These are phyloP conservation scores for Xanthorhoe spadicearia DNA, from an alignment of 2,888 invertebrate genomes.

Conservation along the genomic window DNA sequence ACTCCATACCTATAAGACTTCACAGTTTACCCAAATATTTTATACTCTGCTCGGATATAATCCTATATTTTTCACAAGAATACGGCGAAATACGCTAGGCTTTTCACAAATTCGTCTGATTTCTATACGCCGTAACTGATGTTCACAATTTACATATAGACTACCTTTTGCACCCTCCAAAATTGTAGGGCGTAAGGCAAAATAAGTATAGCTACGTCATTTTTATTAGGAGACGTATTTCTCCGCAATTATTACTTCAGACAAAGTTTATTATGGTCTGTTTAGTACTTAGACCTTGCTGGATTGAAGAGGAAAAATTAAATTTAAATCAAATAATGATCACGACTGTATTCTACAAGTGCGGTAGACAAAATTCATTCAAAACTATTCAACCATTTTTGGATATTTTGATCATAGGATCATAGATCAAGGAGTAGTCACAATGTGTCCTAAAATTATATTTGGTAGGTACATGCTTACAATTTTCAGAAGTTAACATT, in stretches of 20 bases:
- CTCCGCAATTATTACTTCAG: slow-evolving; percentile 2
- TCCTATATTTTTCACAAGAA: slow-evolving; percentile 32
- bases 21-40: slow-evolving; percentile 4
- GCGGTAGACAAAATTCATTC: too few relatives aligned
- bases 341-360: too few relatives aligned
- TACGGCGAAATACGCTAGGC: slow-evolving; percentile 32
- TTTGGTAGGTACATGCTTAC: too few relatives aligned
- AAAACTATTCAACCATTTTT: too few relatives aligned
- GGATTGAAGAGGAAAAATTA: too few relatives aligned
- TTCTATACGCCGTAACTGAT: slow-evolving; percentile 43
- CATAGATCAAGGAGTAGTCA: too few relatives aligned
- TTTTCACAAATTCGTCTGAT: slow-evolving; percentile 42
- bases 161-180: slow-evolving; percentile 41
- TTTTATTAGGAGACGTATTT: slow-evolving; percentile 17
- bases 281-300: neutral
- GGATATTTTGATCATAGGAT: too few relatives aligned
- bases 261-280: neutral
- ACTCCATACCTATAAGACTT: neutral
- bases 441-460: too few relatives aligned
- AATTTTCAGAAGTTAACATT: too few relatives aligned
- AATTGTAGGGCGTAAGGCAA: slow-evolving; percentile 34
- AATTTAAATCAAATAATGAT: too few relatives aligned
- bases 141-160: slow-evolving; percentile 45
- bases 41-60: slow-evolving; percentile 13
- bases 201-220: slow-evolving; percentile 10